Conservation (phyloP, 2,888 invertebrate genomes). For the Thecophora atra region DNA sequence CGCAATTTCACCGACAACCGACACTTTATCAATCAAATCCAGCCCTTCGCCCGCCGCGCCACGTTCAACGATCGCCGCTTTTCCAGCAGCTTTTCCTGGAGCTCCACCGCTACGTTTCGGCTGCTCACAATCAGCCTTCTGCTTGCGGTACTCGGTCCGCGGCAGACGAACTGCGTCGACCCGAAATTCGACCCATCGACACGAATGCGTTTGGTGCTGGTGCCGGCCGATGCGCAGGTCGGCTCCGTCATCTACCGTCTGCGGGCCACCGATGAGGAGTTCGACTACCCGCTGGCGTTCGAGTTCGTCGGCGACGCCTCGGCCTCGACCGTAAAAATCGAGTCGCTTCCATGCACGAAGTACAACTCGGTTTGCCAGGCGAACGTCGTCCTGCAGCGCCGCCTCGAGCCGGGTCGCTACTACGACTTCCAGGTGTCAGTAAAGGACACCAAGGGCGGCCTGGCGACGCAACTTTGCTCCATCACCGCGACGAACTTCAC, state of each 20-base stretch:
- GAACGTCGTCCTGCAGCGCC: constrained; percentile 80
- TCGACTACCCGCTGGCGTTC: constrained; percentile 86
- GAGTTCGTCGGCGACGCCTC: constrained; percentile 80
- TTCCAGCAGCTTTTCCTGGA: not conserved
- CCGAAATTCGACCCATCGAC: constrained; percentile 87
- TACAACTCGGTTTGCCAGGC: constrained; percentile 91
- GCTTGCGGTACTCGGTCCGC: constrained; percentile 60
- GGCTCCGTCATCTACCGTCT: constrained; percentile 88
- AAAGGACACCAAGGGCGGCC: constrained; percentile 80
- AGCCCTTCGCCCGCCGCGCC: not conserved
- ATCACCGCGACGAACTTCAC: constrained; percentile 86
- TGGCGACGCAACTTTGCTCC: constrained; percentile 79
- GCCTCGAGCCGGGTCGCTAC: constrained; percentile 82
- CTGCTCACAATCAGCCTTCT: constrained; percentile 63
- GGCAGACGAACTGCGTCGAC: constrained; percentile 68
- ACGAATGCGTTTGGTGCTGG: constrained; percentile 81
- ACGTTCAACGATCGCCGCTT: not conserved
- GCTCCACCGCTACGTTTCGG: constrained; percentile 50
- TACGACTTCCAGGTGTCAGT: constrained; percentile 82
- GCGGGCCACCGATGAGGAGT: constrained; percentile 86
- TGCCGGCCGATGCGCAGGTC: constrained; percentile 84
- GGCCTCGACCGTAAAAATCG: constrained; percentile 79
- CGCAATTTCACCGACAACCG: not conserved
- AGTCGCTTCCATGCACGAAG: constrained; percentile 83
- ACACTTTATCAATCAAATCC: not conserved